A percentile compares a stretch with the other conserved stretches of the same genome.
phyloP scores from a whole-genome alignment of 1,140 invertebrate genomes.

The Rhagoletis zephyria region DNA sequence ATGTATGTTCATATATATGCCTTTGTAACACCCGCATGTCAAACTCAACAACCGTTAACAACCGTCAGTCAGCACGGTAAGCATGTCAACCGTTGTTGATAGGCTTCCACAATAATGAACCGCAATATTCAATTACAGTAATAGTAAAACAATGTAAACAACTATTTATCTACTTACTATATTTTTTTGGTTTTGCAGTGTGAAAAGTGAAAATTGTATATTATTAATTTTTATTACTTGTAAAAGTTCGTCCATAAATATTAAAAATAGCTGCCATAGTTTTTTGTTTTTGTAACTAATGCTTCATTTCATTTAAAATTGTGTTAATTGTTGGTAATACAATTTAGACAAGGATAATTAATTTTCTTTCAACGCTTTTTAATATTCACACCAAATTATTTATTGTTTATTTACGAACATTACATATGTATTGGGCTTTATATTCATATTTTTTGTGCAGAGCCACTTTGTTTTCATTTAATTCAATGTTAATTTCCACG shows the following conservation, averaged over 20 bases:
- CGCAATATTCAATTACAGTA: conserved; percentile 17
- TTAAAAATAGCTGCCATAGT: too few species aligned
- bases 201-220: conserved; percentile 32
- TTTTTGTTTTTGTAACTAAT: too few species aligned
- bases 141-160: not conserved
- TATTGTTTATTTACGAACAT: not conserved
- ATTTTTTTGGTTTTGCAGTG: not conserved
- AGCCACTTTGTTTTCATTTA: not conserved
- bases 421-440: too few species aligned
- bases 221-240: not conserved
- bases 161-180: not conserved
- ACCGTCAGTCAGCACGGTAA: not conserved
- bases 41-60: conserved; percentile 7
- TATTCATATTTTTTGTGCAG: not conserved
- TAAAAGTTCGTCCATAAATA: too few species aligned
- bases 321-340: too few species aligned
- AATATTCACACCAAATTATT: not conserved
- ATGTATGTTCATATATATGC: too few species aligned
- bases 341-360: too few species aligned
- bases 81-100: not conserved
- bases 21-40: conserved; percentile 7
- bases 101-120: not conserved
- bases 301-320: too few species aligned
- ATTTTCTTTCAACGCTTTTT: not conserved
- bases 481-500: not conserved